phyloP scores from a whole-genome alignment of 2,113 vertebrate species.

The Tringa solitaria region DNA sequence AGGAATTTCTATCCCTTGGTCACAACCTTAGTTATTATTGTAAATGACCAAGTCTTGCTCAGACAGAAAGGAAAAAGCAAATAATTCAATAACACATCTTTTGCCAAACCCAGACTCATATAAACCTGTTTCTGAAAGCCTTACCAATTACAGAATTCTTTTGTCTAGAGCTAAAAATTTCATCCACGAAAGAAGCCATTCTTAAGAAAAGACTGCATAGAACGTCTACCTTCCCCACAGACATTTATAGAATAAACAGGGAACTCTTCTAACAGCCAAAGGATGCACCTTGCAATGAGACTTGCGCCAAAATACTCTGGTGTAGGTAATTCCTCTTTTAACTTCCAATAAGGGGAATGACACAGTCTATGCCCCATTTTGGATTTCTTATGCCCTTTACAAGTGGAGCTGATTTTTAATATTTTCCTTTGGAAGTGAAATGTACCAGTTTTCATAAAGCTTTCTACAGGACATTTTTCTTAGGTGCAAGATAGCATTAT shows the following conservation, averaged over 20 bases:
- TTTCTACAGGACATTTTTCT: not conserved
- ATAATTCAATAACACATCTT: not conserved
- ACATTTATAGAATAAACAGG: not conserved
- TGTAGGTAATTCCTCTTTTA: not conserved
- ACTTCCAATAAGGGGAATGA: not conserved
- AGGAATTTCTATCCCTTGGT: not conserved
- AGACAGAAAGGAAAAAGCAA: not conserved
- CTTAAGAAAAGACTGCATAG: not conserved
- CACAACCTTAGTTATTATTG: not conserved
- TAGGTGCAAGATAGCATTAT: not conserved
- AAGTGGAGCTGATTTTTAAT: not conserved
- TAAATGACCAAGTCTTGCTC: not conserved
- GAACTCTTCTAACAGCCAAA: not conserved
- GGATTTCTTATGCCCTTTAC: not conserved
- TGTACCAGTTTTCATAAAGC: not conserved
- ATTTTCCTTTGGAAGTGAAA: not conserved
- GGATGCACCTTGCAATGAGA: not conserved
- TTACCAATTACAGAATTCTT: not conserved
- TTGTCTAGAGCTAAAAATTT: not conserved
- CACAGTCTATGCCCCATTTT: rapidly evolving
- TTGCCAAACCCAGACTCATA: not conserved
- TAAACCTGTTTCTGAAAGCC: not conserved
- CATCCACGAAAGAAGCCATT: not conserved
- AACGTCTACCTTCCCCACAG: not conserved
- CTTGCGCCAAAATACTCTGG: not conserved